phyloP scores from a whole-genome alignment of 2,888 invertebrate species.

The Caenorhabditis wallacei region DNA sequence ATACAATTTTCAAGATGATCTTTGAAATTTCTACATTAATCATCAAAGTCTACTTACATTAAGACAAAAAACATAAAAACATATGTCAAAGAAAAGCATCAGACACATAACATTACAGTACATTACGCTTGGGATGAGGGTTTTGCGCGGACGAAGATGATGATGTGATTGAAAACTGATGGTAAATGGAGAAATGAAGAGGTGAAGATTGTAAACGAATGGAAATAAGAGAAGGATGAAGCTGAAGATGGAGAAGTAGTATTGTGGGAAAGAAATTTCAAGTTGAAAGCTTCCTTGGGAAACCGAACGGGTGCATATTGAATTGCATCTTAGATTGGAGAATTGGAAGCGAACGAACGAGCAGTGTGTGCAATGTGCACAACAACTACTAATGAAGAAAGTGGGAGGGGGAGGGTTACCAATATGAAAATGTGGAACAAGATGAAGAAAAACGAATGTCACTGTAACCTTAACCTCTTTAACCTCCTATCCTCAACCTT shows the following conservation, averaged over 20 bases:
- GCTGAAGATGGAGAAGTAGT: conserved; percentile 43
- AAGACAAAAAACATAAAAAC: conserved; percentile 20
- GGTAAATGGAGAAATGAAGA: conserved; percentile 46
- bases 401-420: not conserved
- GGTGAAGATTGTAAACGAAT: conserved; percentile 46
- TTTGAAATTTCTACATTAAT: not conserved
- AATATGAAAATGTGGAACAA: conserved; percentile 2
- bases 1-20: not conserved
- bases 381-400: conserved; percentile 55
- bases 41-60: conserved; percentile 18
- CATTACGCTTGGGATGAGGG: conserved; percentile 53
- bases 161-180: conserved; percentile 53
- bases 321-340: conserved; percentile 41
- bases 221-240: conserved; percentile 28
- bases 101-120: conserved; percentile 57
- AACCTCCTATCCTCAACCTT: conserved; percentile 7
- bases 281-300: conserved; percentile 54
- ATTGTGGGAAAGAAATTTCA: conserved; percentile 52
- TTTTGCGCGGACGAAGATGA: conserved; percentile 42
- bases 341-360: conserved; percentile 9
- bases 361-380: conserved; percentile 43
- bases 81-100: conserved; percentile 23
- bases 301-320: conserved; percentile 58
- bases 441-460: conserved; percentile 23
- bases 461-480: conserved; percentile 26